A percentile compares a stretch with the other conserved stretches of the same genome.
These are phyloP conservation scores for Tinea semifulvella DNA, from an alignment of 2,888 invertebrate species.

Conservation along the genomic window DNA sequence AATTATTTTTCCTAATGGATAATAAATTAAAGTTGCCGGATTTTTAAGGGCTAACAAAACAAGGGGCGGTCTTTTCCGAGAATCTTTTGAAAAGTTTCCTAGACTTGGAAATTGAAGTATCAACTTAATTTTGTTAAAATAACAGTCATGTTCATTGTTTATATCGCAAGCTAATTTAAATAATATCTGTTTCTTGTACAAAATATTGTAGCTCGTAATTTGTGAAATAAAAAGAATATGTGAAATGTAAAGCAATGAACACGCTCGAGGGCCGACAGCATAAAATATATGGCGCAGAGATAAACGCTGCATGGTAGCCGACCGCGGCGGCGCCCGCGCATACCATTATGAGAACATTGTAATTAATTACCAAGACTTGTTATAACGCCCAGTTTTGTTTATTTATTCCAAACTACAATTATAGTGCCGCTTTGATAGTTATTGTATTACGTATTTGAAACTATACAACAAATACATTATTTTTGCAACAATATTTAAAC, in stretches of 20 bases:
- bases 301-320: slow-evolving; percentile 23
- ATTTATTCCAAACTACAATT: slow-evolving; percentile 4
- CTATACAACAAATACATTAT: background rate
- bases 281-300: slow-evolving; percentile 21
- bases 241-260: slow-evolving; percentile 7
- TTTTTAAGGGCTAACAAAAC: no score
- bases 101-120: no score
- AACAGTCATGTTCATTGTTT: no score
- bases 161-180: no score
- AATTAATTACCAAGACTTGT: slow-evolving; percentile 24
- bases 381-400: slow-evolving; percentile 11
- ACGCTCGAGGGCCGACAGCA: slow-evolving; percentile 23
- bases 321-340: slow-evolving; percentile 22
- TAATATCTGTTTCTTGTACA: no score
- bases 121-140: no score
- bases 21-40: no score
- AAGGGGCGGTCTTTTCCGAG: no score
- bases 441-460: background rate
- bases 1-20: background rate
- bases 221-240: no score
- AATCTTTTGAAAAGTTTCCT: no score
- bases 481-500: background rate
- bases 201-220: no score
- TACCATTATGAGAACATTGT: slow-evolving; percentile 18
- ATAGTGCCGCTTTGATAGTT: slow-evolving; percentile 1